These are phyloP conservation scores for Conopomorpha cramerella DNA, from an alignment of 1,140 invertebrate genomes.

Conservation along the genomic window DNA sequence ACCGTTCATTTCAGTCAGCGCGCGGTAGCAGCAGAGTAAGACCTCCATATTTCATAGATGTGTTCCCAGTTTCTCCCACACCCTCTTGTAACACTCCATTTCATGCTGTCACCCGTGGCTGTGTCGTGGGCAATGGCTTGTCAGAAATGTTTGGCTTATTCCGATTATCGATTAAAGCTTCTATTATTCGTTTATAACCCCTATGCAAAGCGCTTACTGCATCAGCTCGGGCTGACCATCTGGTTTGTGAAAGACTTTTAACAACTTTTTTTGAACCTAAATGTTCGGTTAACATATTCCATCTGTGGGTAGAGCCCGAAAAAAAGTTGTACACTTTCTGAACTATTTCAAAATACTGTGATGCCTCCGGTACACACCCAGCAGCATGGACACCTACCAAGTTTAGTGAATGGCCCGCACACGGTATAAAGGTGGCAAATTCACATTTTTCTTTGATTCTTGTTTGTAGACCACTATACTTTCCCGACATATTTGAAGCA, in stretches of 20 bases:
- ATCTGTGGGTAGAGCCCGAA: constrained; percentile 16
- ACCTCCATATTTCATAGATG: too few species aligned
- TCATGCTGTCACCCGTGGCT: too few species aligned
- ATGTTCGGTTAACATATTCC: constrained; percentile 11
- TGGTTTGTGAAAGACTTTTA: constrained; percentile 8
- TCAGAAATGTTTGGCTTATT: constrained; percentile 12
- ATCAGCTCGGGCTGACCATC: constrained; percentile 8
- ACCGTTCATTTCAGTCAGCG: too few species aligned
- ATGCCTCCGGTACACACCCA: constrained; percentile 7
- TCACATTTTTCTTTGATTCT: constrained; percentile 3
- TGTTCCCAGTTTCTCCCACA: too few species aligned
- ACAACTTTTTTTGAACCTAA: constrained; percentile 8
- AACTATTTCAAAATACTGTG: constrained; percentile 13
- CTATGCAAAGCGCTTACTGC: constrained; percentile 7
- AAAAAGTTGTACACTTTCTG: constrained; percentile 22
- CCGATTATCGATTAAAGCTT: too few species aligned
- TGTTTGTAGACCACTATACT: constrained; percentile 13
- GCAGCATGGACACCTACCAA: constrained; percentile 4
- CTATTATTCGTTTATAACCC: too few species aligned
- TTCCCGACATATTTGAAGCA: constrained; percentile 25
- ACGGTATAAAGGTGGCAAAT: constrained; percentile 5
- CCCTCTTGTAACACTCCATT: too few species aligned
- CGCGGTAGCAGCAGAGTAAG: too few species aligned
- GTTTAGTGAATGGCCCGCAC: constrained; percentile 5
- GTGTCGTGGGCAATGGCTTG: too few species aligned